Conservation (phyloP, 2,888 invertebrate genomes). For the Melangyna quadrimaculata region DNA sequence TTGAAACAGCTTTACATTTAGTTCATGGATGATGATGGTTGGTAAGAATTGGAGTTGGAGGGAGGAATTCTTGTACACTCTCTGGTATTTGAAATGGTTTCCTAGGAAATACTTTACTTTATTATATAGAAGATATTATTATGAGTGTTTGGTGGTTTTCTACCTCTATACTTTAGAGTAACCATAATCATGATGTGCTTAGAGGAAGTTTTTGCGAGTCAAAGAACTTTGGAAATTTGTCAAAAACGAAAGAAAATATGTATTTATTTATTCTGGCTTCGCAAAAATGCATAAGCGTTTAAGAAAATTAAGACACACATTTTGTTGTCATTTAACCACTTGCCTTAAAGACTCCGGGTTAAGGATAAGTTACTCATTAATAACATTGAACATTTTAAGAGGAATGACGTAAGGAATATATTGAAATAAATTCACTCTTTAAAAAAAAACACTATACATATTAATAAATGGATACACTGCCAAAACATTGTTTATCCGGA, state of each 20-base stretch:
- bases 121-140: background rate
- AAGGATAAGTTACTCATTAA: no score
- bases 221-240: slow-evolving; percentile 9
- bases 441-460: no score
- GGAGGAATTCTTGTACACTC: slow-evolving; percentile 31
- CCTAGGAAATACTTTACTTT: slow-evolving; percentile 13
- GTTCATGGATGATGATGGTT: no score
- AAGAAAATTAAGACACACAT: background rate
- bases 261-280: background rate
- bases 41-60: no score
- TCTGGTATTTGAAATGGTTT: slow-evolving; percentile 25
- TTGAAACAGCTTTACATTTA: slow-evolving; percentile 35
- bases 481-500: no score
- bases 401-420: no score
- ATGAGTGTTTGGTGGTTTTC: slow-evolving; percentile 9
- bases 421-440: no score
- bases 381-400: no score
- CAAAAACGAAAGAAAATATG: background rate
- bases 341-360: background rate
- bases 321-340: background rate
- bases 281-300: background rate
- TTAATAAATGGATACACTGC: no score
- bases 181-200: background rate
- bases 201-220: background rate
- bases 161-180: background rate